Evolutionary conservation across 2,113 vertebrate species (phyloP).

Genomic region (Vidua macroura): DNA sequence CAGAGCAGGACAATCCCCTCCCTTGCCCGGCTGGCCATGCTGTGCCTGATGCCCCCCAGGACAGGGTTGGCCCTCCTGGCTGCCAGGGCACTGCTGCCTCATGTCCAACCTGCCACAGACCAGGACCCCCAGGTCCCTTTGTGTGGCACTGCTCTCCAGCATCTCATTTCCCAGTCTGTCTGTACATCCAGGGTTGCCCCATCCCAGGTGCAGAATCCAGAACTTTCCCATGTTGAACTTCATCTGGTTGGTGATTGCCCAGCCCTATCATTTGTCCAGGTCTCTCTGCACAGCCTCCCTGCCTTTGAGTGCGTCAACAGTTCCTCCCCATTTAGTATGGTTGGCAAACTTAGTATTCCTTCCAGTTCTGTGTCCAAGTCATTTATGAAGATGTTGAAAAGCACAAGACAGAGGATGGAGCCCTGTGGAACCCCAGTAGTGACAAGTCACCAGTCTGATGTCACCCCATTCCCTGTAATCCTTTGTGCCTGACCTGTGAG

Average conservation of each 20-base stretch:
- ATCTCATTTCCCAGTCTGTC: neutral
- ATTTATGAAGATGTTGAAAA: neutral
- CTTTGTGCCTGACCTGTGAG: neutral
- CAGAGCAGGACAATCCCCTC: neutral
- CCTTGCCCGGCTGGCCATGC: neutral
- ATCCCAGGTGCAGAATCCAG: neutral
- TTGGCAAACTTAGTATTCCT: neutral
- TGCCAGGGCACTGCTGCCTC: neutral
- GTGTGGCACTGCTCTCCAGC: neutral
- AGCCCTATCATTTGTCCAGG: neutral
- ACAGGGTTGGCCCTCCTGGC: too few relatives aligned
- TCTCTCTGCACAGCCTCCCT: neutral
- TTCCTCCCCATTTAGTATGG: neutral
- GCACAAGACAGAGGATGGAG: neutral
- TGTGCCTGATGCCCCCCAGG: too few relatives aligned
- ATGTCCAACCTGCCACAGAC: fast-evolving
- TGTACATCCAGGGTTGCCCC: fast-evolving
- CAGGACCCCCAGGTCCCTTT: neutral
- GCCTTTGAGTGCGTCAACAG: neutral
- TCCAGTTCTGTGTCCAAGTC: neutral
- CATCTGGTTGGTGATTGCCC: neutral
- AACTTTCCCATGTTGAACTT: fast-evolving
- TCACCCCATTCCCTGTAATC: neutral
- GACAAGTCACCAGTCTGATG: neutral
- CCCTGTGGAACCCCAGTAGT: neutral